Percentiles rank a stretch among this genome's conserved stretches.
Conservation (phyloP, 2,113 vertebrate genomes). For the Bagarius yarrelli region DNA sequence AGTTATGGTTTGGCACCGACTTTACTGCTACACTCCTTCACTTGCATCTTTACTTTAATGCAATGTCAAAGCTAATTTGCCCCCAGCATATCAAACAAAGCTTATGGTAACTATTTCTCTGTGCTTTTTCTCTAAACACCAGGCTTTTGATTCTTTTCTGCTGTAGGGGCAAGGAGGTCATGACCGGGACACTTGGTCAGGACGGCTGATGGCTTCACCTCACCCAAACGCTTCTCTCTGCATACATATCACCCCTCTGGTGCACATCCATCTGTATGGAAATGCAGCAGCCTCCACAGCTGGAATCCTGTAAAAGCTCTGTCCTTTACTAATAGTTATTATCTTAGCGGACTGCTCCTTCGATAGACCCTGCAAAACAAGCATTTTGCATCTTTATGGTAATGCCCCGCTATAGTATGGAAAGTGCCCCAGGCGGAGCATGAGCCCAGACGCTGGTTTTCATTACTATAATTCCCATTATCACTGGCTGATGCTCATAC, state of each 20-base stretch:
- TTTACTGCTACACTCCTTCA: background rate
- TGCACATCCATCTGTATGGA: conserved; percentile 99
- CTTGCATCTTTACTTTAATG: background rate
- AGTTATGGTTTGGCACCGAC: no score
- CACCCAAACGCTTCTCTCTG: conserved; percentile 58
- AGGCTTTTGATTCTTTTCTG: conserved; percentile 22
- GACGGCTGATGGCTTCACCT: conserved; percentile 85
- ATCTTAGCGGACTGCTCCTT: conserved; percentile 92
- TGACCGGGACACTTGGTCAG: conserved; percentile 71
- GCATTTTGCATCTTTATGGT: conserved; percentile 93
- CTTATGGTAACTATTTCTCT: background rate
- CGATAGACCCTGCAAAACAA: conserved; percentile 83
- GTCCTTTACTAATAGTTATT: conserved; percentile 99
- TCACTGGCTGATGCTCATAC: conserved; percentile 73
- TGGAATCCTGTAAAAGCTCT: conserved; percentile 90
- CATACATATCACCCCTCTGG: conserved; percentile 95
- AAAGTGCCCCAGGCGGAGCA: conserved; percentile 66
- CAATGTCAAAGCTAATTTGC: background rate
- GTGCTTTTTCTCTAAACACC: background rate
- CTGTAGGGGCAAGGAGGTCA: conserved; percentile 58
- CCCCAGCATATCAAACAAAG: background rate
- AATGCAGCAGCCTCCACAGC: conserved; percentile 91
- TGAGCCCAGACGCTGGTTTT: conserved; percentile 72
- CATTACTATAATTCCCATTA: conserved; percentile 80
- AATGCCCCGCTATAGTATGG: conserved; percentile 68